Base-by-base conservation (phyloP, 2,888 invertebrate species). In the Tetragonisca angustula region DNA sequence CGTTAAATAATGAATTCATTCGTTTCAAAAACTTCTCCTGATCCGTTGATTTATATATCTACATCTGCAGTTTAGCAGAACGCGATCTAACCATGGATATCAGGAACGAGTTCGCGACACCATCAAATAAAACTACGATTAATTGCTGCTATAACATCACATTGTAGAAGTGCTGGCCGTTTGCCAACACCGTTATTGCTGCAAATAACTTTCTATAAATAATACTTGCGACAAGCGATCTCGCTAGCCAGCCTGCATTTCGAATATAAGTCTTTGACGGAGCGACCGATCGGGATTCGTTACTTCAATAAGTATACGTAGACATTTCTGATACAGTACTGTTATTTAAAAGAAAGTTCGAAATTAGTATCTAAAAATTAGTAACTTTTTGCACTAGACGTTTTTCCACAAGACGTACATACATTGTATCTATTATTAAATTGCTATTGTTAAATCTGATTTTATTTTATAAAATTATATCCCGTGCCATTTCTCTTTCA, bases 121-220 rank as follows among this genome's bases (percentile, higher is more conserved):
- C 50, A 52, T 78, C 78, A 76, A 76, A 76, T 78, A 76, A 80
- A 82, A 88, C 71, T 77, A 67, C 68, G 68, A 88, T 87, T 88
- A 88, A 88, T 86, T 82, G 76, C 76, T 54, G 68, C 69, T 70
- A 83, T 76, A 84, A 86, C 81, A 79, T 70, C 82, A 86, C 84
- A 88, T 87, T 86, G 88, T 80, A 86, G 74, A 83, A 74, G 80
- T 65, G 65, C 54, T 88, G 88, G 88, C 77, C 19, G 65, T n/a
- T n/a, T 56, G 88, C 88, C 88, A 88, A 86, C 32, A 59, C 61
- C 88, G 82, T 88, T 88, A 88, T 88, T 88, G 88, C 86, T 86
- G 83, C 81, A 85, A 88, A 88, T 88, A 86, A 86, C 88, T 78
- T 88, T 88, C 88, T 88, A 88, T 88, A 88, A 87, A 86, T 88